Evolutionary conservation across 2,113 vertebrate genomes (phyloP).

Genomic region (Microtus ochrogaster): DNA sequence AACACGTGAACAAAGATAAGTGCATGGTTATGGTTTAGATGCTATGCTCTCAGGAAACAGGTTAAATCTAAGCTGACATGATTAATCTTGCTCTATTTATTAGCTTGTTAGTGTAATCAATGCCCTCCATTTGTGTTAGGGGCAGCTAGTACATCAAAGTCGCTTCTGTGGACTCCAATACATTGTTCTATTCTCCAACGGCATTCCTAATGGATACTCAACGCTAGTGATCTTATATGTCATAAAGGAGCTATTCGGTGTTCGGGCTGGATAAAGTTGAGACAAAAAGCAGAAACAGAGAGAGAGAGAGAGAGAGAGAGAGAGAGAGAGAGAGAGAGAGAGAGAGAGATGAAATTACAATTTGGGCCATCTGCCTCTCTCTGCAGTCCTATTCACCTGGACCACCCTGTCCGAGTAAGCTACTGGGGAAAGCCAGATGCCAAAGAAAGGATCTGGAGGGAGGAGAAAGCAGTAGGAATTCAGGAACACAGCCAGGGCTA

Average conservation of each 20-base stretch:
- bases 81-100: constrained; percentile 49
- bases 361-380: neutral
- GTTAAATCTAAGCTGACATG: constrained; percentile 48
- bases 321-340: neutral
- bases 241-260: neutral
- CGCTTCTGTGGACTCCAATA: neutral
- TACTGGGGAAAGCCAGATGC: neutral
- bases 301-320: neutral
- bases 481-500: rapidly evolving
- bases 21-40: neutral
- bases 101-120: constrained; percentile 46
- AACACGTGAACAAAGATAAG: neutral
- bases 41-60: neutral
- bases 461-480: neutral
- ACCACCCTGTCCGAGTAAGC: no score
- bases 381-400: no score
- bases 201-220: neutral
- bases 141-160: neutral
- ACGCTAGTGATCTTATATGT: rapidly evolving
- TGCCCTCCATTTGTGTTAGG: neutral
- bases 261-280: neutral
- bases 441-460: rapidly evolving
- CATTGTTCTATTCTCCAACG: neutral
- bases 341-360: neutral
- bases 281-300: neutral